phyloP scores from a whole-genome alignment of 2,113 vertebrate species.

The Polypterus senegalus region DNA sequence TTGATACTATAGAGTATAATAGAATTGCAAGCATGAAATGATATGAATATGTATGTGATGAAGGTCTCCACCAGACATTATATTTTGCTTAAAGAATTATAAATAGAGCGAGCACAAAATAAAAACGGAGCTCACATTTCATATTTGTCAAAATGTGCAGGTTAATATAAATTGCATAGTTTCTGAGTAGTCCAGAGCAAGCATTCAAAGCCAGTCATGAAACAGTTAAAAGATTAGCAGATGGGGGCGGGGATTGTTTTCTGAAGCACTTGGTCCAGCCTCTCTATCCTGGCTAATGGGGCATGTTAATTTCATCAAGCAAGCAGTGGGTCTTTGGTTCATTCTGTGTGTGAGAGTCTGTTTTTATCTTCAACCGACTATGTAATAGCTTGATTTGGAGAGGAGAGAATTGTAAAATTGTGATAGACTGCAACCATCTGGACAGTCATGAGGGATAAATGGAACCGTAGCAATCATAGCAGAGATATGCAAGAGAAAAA shows the following conservation, averaged over 20 bases:
- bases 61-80: too few species aligned
- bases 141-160: too few species aligned
- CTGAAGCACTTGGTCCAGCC: conserved; percentile 8
- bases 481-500: neutral
- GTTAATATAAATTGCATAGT: too few species aligned
- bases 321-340: neutral
- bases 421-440: conserved; percentile 24
- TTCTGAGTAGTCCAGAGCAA: too few species aligned
- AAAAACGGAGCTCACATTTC: too few species aligned
- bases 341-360: conserved; percentile 7
- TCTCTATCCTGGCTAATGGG: conserved; percentile 10
- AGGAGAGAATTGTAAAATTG: conserved; percentile 15
- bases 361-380: conserved; percentile 8
- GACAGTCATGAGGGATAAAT: neutral
- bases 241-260: neutral
- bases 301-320: conserved; percentile 14
- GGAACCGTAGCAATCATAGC: too few species aligned
- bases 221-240: neutral
- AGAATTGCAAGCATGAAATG: too few species aligned
- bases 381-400: conserved; percentile 15
- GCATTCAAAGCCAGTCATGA: neutral
- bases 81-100: too few species aligned
- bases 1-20: too few species aligned
- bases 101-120: too few species aligned
- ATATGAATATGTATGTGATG: too few species aligned